Conservation (phyloP, 35 echinoderm and acorn worm species). For the Lytechinus variegatus region DNA sequence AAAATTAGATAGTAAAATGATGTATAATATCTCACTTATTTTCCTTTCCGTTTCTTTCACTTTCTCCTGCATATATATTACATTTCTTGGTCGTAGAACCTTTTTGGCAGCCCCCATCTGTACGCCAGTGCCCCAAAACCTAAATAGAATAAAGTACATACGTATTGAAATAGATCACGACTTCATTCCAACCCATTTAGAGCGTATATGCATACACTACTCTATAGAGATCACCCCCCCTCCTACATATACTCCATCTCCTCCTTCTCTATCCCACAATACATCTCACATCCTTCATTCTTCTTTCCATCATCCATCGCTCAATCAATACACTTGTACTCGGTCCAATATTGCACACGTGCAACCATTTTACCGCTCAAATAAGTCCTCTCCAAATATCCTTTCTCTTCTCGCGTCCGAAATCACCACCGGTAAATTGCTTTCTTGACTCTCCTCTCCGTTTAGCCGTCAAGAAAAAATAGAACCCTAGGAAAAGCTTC, state of each 20-base stretch:
- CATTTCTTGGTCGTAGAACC: no score
- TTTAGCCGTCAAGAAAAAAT: background rate
- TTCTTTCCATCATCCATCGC: background rate
- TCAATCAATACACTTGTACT: background rate
- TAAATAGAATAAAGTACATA: no score
- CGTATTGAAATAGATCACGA: no score
- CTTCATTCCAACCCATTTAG: no score
- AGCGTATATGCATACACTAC: no score
- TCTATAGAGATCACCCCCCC: no score
- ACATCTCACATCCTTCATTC: background rate
- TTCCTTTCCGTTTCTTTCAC: no score
- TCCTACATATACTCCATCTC: background rate
- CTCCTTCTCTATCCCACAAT: background rate
- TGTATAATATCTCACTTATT: no score
- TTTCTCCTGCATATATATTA: no score
- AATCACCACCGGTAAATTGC: constrained; percentile 10
- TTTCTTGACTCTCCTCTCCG: background rate
- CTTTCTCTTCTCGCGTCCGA: background rate
- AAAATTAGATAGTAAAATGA: no score
- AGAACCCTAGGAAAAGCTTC: background rate
- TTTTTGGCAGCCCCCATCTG: no score
- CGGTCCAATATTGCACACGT: background rate
- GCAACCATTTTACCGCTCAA: constrained; percentile 17
- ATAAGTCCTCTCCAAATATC: constrained; percentile 4
- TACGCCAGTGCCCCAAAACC: no score